Base-by-base conservation (phyloP, 2,797 vertebrate species). In the Alosa sapidissima region DNA sequence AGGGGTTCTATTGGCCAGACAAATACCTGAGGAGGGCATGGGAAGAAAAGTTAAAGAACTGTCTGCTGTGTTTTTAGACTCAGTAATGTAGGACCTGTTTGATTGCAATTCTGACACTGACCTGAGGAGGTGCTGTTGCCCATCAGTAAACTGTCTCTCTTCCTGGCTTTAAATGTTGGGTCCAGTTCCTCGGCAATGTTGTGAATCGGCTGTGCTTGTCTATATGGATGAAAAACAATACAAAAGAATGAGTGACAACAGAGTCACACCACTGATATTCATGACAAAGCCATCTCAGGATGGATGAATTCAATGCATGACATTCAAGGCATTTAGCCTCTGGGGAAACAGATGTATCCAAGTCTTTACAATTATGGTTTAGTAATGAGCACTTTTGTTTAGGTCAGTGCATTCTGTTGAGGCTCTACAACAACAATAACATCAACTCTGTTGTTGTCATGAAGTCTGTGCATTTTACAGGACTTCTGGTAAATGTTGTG, bases 141-240 rank as follows among this genome's bases (percentile, higher is more conserved):
- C 72, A 78, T 78, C 33, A 84, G 28, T 36, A 87, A 68, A 58
- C 82, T 84, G 1, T 94, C 92, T 8, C 58, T 87, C 21, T 89
- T 93, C 83, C 91, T 91, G 55, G 92, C 90, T 82, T 94, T 94
- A 87, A 96, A 97, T 0, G 95, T 96, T 0, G 96, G 95, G 83
- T 96, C 95, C 48, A 96, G 90, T 86, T 96, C 95, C 87, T 96
- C 94, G 0, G 94, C 95, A 1, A 95, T 94, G 89, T 96, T 96
- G 78, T 91, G 92, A 83, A 94, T 89, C 24, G 91, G 91, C 83
- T 92, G 92, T n/a, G 82, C 83, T 89, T 87, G 91, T 86, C 96
- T 96, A 89, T 21, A 85, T 45, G 36, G 5, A 45, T 19, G 7
- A 78, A 21, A 36, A 47, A 21, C 19, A 1, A n/a, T 19, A 21